phyloP scores from a whole-genome alignment of 2,113 vertebrate genomes.

The Tylochromis polylepis region DNA sequence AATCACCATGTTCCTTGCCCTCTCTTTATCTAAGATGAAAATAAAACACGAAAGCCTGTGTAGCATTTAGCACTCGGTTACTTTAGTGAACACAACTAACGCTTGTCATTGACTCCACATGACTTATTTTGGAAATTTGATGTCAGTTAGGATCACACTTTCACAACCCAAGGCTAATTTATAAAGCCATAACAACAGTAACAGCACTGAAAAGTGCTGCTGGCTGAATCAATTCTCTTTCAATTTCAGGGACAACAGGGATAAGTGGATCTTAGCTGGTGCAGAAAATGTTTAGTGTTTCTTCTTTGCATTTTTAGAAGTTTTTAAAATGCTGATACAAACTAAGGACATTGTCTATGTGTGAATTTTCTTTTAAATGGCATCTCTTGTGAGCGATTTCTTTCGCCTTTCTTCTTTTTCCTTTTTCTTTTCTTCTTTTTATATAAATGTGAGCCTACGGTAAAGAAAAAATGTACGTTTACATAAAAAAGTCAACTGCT shows the following conservation, averaged over 20 bases:
- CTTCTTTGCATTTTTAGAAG: not conserved
- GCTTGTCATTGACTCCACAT: slow-evolving; percentile 21
- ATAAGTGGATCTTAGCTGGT: slow-evolving; percentile 28
- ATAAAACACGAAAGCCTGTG: not conserved
- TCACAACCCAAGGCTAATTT: slow-evolving; percentile 14
- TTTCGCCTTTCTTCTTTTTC: not conserved
- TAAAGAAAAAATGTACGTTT: not conserved
- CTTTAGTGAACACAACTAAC: slow-evolving; percentile 22
- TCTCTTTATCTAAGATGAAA: not conserved
- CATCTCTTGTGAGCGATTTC: not conserved
- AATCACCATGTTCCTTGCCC: not conserved
- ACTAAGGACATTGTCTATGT: not conserved
- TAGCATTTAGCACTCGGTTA: not conserved
- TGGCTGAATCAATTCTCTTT: slow-evolving; percentile 30
- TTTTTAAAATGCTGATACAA: not conserved
- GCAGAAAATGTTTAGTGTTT: not conserved
- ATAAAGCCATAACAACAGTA: slow-evolving; percentile 5
- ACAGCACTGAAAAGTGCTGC: slow-evolving; percentile 8
- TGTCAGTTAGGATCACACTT: slow-evolving; percentile 8
- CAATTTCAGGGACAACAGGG: slow-evolving; percentile 35
- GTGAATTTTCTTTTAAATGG: not conserved
- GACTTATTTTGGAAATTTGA: slow-evolving; percentile 31
- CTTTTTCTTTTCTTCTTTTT: not conserved
- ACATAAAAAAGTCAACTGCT: not conserved
- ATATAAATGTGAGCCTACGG: not conserved